Evolutionary conservation across 2,797 vertebrate species (phyloP).

Genomic region (Rhynchonycteris naso): DNA sequence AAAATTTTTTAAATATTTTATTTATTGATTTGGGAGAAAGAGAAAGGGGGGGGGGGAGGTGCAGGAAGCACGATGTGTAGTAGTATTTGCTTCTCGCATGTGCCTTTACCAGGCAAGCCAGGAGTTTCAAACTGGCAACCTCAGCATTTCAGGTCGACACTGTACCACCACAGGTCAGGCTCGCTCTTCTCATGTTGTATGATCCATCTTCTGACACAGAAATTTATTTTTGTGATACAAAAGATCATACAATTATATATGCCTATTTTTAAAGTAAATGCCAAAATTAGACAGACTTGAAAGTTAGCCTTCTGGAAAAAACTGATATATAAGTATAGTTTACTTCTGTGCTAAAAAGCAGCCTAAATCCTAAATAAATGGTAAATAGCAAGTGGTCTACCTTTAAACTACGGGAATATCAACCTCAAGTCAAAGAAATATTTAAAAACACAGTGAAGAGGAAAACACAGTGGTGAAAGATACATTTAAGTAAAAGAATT

Average conservation of each 20-base stretch:
- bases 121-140: too few relatives aligned
- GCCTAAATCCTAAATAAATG: not conserved
- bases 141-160: too few relatives aligned
- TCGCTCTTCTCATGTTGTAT: not conserved
- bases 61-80: too few relatives aligned
- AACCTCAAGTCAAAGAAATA: not conserved
- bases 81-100: too few relatives aligned
- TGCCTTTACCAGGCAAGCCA: too few relatives aligned
- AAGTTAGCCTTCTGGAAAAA: not conserved
- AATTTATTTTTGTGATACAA: conserved; percentile 2
- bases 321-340: not conserved
- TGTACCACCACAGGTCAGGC: too few relatives aligned
- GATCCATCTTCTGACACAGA: not conserved
- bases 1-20: too few relatives aligned
- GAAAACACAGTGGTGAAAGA: not conserved
- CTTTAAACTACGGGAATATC: not conserved
- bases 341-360: not conserved
- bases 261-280: conserved; percentile 47
- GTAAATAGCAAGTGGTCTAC: not conserved
- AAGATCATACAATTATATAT: conserved; percentile 19
- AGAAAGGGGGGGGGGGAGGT: too few relatives aligned
- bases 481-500: not conserved
- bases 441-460: not conserved
- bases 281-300: conserved; percentile 39
- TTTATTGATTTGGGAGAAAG: too few relatives aligned